Percentiles rank a stretch among this genome's conserved stretches.
Conservation (phyloP, 2,888 invertebrate genomes). For the Alsophila aescularia region DNA sequence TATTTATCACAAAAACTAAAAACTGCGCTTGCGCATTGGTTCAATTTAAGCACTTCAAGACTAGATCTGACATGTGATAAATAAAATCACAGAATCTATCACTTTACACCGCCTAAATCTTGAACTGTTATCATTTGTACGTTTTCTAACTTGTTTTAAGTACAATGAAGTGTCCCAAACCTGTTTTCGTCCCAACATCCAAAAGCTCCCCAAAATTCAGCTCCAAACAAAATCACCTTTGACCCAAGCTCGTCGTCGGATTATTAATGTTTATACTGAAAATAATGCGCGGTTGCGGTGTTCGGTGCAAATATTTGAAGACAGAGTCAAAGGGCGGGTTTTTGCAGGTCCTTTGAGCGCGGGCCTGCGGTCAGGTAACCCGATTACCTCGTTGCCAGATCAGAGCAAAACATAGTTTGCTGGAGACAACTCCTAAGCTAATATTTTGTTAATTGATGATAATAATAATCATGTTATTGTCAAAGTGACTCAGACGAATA, state of each 20-base stretch:
- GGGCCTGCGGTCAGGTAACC: constrained; percentile 79
- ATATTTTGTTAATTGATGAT: constrained; percentile 14
- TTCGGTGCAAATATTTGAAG: constrained; percentile 81
- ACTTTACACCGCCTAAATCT: too few species aligned
- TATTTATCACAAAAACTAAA: too few species aligned
- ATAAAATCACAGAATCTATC: too few species aligned
- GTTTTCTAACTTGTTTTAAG: background rate
- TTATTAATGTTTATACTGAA: constrained; percentile 80
- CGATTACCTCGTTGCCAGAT: constrained; percentile 61
- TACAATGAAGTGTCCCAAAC: constrained; percentile 1
- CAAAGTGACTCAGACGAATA: too few species aligned
- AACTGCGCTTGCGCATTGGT: too few species aligned
- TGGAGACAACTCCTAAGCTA: constrained; percentile 16
- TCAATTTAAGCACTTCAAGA: too few species aligned
- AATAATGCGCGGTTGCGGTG: constrained; percentile 78
- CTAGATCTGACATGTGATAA: too few species aligned
- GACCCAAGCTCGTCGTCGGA: constrained; percentile 64
- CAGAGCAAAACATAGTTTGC: constrained; percentile 40
- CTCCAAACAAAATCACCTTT: constrained; percentile 60
- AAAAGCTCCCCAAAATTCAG: constrained; percentile 41
- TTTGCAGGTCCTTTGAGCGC: constrained; percentile 77
- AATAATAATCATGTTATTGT: constrained; percentile 12
- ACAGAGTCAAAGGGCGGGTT: constrained; percentile 78
- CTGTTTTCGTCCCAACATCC: constrained; percentile 27
- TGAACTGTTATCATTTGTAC: background rate